Base-by-base conservation (phyloP, 2,113 vertebrate species). In the Notarius quadriscutis region DNA sequence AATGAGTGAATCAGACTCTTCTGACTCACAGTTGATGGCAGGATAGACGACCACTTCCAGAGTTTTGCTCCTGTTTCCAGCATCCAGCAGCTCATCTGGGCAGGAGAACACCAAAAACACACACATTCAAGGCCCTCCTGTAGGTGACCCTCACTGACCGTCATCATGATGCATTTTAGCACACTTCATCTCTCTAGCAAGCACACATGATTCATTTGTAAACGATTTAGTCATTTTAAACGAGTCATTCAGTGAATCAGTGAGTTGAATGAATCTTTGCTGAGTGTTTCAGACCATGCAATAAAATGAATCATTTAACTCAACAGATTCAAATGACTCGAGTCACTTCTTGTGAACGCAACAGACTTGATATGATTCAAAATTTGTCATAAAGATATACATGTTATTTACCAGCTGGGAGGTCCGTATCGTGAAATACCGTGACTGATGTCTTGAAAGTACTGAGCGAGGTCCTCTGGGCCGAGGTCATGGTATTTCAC, bases 11-110 rank as follows among this genome's bases (percentile, higher is more conserved):
- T 1, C 25, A 48, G 48, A 17, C 11, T 50, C 14, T 12, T 11
- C 71, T 2, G 9, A 74, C 97, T 97, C 91, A 99, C 98, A 95
- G 1, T 94, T 96, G 90, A 97, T 97, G 63, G 98, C 97, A 0
- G 95, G 96, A 0, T 95, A 96, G 53, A 99, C 97, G 34, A 96
- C 74, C 86, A 99, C 97, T 0, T 97, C 95, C 75, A 99, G 92
- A 0, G 83, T 92, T 94, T 99, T 99, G 94, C 95, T 98, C 79
- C 97, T 96, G 90, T 97, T 96, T 83, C 97, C 97, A 65, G 97
- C 96, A 57, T 98, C 95, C 0, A 99, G 93, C 0, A 98, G 96
- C 27, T 97, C 95, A 77, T 98, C 97, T 97, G 91, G 88, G 89
- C 89, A 12, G 71, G 77, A 69, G 34, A 41, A 41, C 34, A 41